Conservation (phyloP, 2,888 invertebrate genomes). For the Brachypalpus laphriformis region DNA sequence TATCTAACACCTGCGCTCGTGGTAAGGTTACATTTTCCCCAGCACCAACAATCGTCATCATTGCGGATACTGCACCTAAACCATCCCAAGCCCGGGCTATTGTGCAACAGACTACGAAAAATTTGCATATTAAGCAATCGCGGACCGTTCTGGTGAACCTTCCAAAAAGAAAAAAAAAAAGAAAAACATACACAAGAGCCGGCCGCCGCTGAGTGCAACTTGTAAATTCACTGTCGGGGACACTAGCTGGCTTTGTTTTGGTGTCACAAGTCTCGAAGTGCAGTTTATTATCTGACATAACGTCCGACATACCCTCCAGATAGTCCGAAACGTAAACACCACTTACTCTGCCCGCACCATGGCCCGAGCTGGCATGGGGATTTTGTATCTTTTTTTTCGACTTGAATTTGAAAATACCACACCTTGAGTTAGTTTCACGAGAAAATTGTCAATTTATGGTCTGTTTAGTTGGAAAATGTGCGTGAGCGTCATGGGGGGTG, state of each 20-base stretch:
- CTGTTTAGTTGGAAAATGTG: constrained; percentile 26
- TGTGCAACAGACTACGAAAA: constrained; percentile 16
- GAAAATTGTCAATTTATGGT: constrained; percentile 26
- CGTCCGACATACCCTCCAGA: neutral
- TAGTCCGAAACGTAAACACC: constrained; percentile 23
- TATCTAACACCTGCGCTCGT: constrained; percentile 31
- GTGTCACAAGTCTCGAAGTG: constrained; percentile 37
- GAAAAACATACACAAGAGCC: neutral
- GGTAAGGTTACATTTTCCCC: neutral
- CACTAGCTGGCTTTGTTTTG: constrained; percentile 29
- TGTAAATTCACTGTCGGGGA: constrained; percentile 55
- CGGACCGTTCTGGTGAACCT: neutral
- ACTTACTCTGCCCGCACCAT: no score
- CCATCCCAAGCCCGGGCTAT: neutral
- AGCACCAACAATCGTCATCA: neutral
- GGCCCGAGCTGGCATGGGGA: neutral
- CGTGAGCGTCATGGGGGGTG: neutral
- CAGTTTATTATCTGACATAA: constrained; percentile 44
- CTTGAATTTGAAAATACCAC: constrained; percentile 39
- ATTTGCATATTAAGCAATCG: constrained; percentile 45
- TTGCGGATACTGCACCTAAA: constrained; percentile 23
- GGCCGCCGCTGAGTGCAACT: constrained; percentile 12
- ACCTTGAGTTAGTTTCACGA: constrained; percentile 44
- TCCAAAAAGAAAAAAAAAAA: neutral
- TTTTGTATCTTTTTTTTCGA: constrained; percentile 20